These are phyloP conservation scores for Ageneiosus marmoratus DNA, from an alignment of 2,113 vertebrate genomes.

Conservation along the genomic window DNA sequence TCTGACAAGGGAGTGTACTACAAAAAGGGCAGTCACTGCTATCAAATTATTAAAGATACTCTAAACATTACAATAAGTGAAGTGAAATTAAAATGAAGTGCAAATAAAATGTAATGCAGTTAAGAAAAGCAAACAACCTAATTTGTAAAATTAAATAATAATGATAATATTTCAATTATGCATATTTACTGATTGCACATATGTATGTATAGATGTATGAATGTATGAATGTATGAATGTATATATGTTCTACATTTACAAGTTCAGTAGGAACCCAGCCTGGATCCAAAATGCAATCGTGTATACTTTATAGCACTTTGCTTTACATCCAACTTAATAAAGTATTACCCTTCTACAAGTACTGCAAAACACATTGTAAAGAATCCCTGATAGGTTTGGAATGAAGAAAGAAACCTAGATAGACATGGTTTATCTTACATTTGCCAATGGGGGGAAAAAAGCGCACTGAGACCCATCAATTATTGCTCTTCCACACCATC, in stretches of 20 bases:
- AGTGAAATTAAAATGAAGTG: neutral
- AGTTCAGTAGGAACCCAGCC: neutral
- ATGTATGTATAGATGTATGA: too few relatives aligned
- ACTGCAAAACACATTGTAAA: slow-evolving; percentile 29
- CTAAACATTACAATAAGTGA: neutral
- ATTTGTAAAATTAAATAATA: too few relatives aligned
- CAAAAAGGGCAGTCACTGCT: too few relatives aligned
- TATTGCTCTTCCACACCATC: slow-evolving; percentile 56
- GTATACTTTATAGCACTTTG: slow-evolving; percentile 21
- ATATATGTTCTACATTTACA: neutral
- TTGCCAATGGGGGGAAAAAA: slow-evolving; percentile 47
- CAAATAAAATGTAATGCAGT: too few relatives aligned
- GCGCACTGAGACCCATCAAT: slow-evolving; percentile 69
- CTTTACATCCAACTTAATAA: slow-evolving; percentile 31
- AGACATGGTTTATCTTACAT: slow-evolving; percentile 60
- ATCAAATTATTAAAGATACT: neutral
- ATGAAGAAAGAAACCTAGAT: slow-evolving; percentile 42
- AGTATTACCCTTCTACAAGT: slow-evolving; percentile 17
- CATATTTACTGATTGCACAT: too few relatives aligned
- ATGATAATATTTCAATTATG: too few relatives aligned
- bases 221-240: too few relatives aligned
- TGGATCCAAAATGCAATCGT: slow-evolving; percentile 9
- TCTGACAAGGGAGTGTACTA: neutral
- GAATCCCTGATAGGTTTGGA: slow-evolving; percentile 31
- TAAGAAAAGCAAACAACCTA: too few relatives aligned